Evolutionary conservation across 2,113 vertebrate species (phyloP), one percentile per base, ranked within the genome.

Genomic region (Perca flavescens): DNA sequence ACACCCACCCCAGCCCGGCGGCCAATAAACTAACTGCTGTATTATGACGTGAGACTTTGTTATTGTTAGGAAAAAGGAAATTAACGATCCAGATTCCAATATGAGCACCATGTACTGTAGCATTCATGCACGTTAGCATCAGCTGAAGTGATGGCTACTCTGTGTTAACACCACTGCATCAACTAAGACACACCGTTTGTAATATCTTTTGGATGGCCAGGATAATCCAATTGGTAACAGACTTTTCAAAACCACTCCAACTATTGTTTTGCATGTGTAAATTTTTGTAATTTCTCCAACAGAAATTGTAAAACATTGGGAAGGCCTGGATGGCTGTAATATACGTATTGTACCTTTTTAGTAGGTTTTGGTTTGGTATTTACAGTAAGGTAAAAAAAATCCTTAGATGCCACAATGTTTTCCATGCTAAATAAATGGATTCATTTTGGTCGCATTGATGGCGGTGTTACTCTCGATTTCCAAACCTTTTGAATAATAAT

Each of bases 401-500:
- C 40, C 40, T 43, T 25, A 16, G n/a, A 15, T 19, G 8, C 17
- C 8, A 22, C 17, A 2, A 40, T 21, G 13, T 34, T n/a, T 11
- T 34, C 43, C 9, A 53, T 50, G 31, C 21, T 25, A 19, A 50
- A 11, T 36, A 15, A 65, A 36, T 21, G 16, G 11, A 46, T 46
- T 58, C 2, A 13, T 60, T 78, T 52, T 28, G 40, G 28, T 69
- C 28, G 36, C 12, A 15, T 72, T 34, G 13, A 54, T 65, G 6
- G n/a, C 7, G 0, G 1, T 63, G 13, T 54, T 43, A 28, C 67
- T 68, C 15, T 60, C 22, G 31, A 63, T 21, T 21, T 67, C 36
- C 49, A 46, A 50, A n/a, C 14, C 46, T 34, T 25, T 69, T 67
- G 17, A 69, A 68, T 73, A n/a, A 43, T 31, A 60, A 63, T 70